Evolutionary conservation across 2,797 vertebrate genomes (phyloP), one percentile per base, ranked within the genome.

Genomic region (Melanotaenia boesemani): DNA sequence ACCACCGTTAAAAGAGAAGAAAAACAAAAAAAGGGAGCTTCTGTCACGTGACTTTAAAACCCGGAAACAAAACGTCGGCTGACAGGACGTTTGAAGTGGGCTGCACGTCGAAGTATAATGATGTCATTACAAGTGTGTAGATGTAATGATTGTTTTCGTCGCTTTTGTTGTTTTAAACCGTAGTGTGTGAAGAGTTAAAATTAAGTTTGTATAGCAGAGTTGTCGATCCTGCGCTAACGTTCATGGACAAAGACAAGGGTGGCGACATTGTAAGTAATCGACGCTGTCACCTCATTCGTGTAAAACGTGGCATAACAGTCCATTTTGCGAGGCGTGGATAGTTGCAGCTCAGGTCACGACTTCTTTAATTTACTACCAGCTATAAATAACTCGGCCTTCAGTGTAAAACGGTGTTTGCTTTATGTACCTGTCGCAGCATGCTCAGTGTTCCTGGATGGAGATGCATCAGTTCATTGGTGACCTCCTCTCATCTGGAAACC

Each of bases 391-490:
- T 4, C 48, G 44, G 20, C 15, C 5, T 36, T 56, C 22, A 56
- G 54, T 10, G 30, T 59, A 28, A 69, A 41, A 36, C 56, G 16
- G 39, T 69, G 67, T 69, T 69, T 28, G 63, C 37, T 41, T n/a
- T 67, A 18, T 69, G 56, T 77, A 20, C 46, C 62, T 67, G 41
- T 59, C 62, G 62, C 85, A 95, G 93, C 79, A 88, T 63, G 90
- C 69, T 60, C 90, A 91, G 26, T 91, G 90, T 90, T 93, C 95
- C 76, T 95, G 94, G 94, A 89, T 94, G 91, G 95, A 95, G 67
- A 94, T 95, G 94, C 92, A 95, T 65, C 94, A 94, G 79, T 95
- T 95, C 84, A 93, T 95, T 46, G 93, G 95, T 5, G 95, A 95
- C 64, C 92, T 96, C 1, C 83, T 95, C 76, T 84, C 92, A 46